Base-by-base conservation (phyloP, 37 sponge, comb jelly and placozoan genomes). In the Spongilla lacustris region DNA sequence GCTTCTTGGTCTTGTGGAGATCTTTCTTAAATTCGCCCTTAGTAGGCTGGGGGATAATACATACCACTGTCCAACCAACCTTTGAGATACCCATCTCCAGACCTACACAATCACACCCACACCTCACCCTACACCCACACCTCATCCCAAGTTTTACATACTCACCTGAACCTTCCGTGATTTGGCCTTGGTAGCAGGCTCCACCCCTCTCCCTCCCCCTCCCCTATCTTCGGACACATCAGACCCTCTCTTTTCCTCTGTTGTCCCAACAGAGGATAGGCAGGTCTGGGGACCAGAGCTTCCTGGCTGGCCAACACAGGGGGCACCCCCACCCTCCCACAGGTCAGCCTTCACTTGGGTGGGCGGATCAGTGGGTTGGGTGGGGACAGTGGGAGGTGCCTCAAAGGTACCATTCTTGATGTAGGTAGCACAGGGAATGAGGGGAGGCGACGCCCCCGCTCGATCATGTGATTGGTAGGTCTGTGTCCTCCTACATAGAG, bases 1-100 rank as follows among this genome's bases (percentile, higher is more conserved):
- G 79, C 76, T 83, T 90, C 81, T 76, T 92, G 0, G 96, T 89
- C 66, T 84, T 89, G 50, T 74, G 29, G 24, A 95, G 77, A 50
- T 84, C 94, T 76, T 86, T 79, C 11, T 69, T 46, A 67, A 94
- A 73, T 25, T 66, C 68, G 6, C 28, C 58, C 31, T 80, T 32
- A 31, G 0, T 12, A 29, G 58, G 67, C 49, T 58, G 58, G 58
- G 4, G 19, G 1, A 17, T 17, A 14, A 17, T 17, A 58, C 4
- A 46, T 10, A 10, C 46, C 4, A 46, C n/a, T n/a, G n/a, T n/a
- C n/a, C n/a, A n/a, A n/a, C n/a, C n/a, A n/a, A n/a, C n/a, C n/a
- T n/a, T n/a, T 58, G 21, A 58, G 58, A 58, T 13, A 17, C 58
- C 3, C 41, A 41, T 41, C 3, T 9, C 6, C 6, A 41, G 3